Evolutionary conservation across 1,140 invertebrate species (phyloP).

Genomic region (Acromyrmex echinatior): DNA sequence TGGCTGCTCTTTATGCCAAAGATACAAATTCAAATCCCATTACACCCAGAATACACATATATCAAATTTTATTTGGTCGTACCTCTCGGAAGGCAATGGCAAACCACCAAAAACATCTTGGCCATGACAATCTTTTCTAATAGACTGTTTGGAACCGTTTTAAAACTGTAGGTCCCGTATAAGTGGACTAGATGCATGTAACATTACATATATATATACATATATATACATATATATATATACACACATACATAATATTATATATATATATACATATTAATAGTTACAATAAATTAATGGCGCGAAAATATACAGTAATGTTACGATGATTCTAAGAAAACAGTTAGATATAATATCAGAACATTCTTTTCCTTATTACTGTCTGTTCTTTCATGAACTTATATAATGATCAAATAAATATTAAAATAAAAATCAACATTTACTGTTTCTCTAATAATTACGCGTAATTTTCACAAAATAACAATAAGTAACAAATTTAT

Average conservation of each 20-base stretch:
- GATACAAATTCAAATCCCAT: too few species aligned
- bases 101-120: too few species aligned
- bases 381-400: neutral
- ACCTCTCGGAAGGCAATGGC: too few species aligned
- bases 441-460: neutral
- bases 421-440: neutral
- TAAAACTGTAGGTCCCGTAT: too few species aligned
- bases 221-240: neutral
- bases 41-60: too few species aligned
- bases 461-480: neutral
- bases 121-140: too few species aligned
- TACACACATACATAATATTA: neutral
- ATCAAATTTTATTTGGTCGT: too few species aligned
- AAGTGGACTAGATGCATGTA: conserved; percentile 76
- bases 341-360: neutral
- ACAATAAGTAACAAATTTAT: neutral
- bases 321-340: neutral
- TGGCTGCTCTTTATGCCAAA: too few species aligned
- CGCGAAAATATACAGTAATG: conserved; percentile 26
- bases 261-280: neutral
- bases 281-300: conserved; percentile 67
- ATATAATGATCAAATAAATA: conserved; percentile 34
- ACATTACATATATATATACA: neutral
- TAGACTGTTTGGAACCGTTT: too few species aligned
- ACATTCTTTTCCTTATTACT: neutral